Conservation (phyloP, 2,113 vertebrate genomes). For the Lepidothrix coronata region DNA sequence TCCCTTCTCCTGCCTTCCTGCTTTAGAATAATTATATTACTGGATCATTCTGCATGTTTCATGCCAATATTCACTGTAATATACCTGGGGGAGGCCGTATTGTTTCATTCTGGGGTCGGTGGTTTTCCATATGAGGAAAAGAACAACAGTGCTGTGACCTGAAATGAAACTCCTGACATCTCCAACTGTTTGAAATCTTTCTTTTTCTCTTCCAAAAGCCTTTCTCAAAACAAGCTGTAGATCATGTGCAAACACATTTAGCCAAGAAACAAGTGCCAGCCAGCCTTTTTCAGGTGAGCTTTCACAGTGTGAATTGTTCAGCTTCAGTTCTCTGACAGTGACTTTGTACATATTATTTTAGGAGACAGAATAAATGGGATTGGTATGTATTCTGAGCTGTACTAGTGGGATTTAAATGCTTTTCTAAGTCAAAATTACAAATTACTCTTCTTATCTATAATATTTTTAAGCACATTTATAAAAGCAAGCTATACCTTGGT, state of each 20-base stretch:
- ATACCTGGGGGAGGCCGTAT: rapidly evolving
- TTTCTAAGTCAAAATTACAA: background rate
- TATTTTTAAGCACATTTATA: background rate
- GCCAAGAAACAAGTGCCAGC: slow-evolving; percentile 91
- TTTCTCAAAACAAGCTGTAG: slow-evolving; percentile 94
- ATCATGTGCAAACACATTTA: slow-evolving; percentile 92
- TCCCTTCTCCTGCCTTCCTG: background rate
- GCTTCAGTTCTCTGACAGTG: background rate
- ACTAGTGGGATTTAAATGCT: background rate
- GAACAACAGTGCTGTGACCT: background rate
- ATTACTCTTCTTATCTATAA: background rate
- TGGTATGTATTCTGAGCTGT: background rate
- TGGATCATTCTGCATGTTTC: background rate
- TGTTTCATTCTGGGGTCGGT: rapidly evolving
- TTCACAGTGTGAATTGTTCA: background rate
- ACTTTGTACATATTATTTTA: background rate
- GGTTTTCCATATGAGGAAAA: background rate
- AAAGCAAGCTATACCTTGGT: background rate
- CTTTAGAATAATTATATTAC: background rate
- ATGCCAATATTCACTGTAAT: rapidly evolving
- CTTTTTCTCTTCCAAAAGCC: slow-evolving; percentile 75
- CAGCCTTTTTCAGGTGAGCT: slow-evolving; percentile 92
- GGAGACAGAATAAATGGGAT: background rate
- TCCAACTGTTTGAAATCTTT: background rate
- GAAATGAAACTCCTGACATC: background rate